Conservation (phyloP, 2,797 vertebrate genomes). For the Oreochromis grahami region DNA sequence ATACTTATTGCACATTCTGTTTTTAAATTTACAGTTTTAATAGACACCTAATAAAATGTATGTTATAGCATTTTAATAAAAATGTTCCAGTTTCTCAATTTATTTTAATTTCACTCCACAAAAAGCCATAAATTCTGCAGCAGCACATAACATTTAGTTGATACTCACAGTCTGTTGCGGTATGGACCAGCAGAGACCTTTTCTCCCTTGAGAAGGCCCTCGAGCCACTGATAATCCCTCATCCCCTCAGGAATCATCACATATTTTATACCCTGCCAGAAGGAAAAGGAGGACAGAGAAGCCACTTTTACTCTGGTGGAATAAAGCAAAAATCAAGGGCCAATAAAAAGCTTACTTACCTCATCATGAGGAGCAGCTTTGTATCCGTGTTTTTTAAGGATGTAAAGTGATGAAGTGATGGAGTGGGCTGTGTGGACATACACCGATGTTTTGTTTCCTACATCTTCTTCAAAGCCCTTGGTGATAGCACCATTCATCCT, state of each 20-base stretch:
- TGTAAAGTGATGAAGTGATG: constrained; percentile 48
- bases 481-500: constrained; percentile 83
- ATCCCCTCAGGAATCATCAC: constrained; percentile 73
- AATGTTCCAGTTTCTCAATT: not conserved
- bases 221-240: constrained; percentile 69
- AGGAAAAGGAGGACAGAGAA: not conserved
- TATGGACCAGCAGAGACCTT: constrained; percentile 4
- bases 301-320: not conserved
- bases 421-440: constrained; percentile 87
- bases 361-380: constrained; percentile 66
- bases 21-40: not conserved
- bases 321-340: not conserved
- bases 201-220: constrained; percentile 52
- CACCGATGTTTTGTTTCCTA: constrained; percentile 85
- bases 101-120: not conserved
- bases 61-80: not conserved
- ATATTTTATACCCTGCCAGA: constrained; percentile 65
- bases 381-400: constrained; percentile 65
- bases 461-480: constrained; percentile 82
- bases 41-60: not conserved
- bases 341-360: constrained; percentile 55
- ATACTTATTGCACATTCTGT: not conserved
- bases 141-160: not conserved
- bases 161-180: constrained; percentile 27
- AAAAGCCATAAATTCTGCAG: not conserved